Conservation (phyloP, 2,797 vertebrate genomes). For the Sebastes cheni region DNA sequence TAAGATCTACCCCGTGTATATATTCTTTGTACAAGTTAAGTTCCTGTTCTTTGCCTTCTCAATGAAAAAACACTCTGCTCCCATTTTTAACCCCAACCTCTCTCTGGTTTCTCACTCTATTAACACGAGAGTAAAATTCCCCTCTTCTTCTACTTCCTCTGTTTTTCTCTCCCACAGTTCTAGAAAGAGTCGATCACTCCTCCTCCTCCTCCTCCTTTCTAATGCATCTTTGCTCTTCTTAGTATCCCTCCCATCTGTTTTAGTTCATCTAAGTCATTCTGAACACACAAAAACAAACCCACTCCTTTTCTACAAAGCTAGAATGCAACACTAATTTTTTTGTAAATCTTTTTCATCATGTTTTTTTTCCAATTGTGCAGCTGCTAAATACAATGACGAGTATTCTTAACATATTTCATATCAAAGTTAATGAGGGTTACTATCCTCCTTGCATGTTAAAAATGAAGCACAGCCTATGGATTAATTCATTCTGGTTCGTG, state of each 20-base stretch:
- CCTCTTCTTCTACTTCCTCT: neutral
- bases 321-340: constrained; percentile 63
- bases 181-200: neutral
- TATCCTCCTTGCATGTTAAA: constrained; percentile 10
- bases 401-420: constrained; percentile 6
- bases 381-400: constrained; percentile 23
- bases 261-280: neutral
- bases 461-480: constrained; percentile 1
- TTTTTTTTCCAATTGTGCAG: constrained; percentile 45
- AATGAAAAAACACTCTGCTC: neutral
- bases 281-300: constrained; percentile 5
- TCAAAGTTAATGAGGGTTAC: neutral
- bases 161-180: neutral
- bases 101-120: neutral
- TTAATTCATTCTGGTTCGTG: constrained; percentile 8
- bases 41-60: constrained; percentile 4
- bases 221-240: neutral
- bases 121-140: neutral
- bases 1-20: constrained; percentile 12
- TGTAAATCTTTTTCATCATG: constrained; percentile 27
- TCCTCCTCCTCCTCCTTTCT: neutral
- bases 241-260: neutral
- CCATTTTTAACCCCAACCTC: neutral
- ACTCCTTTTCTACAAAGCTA: constrained; percentile 29
- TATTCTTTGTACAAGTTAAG: constrained; percentile 35